Conservation (phyloP, 2,113 vertebrate genomes). For the Perca flavescens region DNA sequence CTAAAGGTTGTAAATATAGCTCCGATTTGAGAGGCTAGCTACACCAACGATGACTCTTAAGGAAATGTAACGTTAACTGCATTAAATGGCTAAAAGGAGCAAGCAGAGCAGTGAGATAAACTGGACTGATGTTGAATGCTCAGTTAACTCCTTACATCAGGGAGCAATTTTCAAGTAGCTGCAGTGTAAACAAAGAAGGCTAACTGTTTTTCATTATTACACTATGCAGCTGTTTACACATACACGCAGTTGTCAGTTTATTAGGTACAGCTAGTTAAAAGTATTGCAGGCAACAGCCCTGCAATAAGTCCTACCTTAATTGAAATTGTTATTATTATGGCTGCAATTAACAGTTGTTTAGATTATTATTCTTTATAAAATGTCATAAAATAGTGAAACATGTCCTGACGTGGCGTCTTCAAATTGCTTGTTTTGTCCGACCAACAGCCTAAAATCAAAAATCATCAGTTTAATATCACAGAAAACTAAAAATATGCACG, state of each 20-base stretch:
- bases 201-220: neutral
- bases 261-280: neutral
- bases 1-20: neutral
- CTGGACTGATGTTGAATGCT: neutral
- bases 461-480: no score
- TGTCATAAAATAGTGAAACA: no score
- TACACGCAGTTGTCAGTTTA: neutral
- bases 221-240: neutral
- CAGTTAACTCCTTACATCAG: neutral
- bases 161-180: neutral
- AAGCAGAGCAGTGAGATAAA: neutral
- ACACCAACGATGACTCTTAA: neutral
- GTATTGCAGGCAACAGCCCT: neutral
- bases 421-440: no score
- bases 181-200: constrained; percentile 5
- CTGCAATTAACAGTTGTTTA: no score
- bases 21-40: neutral
- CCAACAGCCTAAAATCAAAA: no score
- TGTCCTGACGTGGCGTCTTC: no score
- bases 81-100: neutral
- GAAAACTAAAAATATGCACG: no score
- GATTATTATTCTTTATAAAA: no score
- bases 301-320: no score
- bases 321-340: no score
- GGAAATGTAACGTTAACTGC: constrained; percentile 17